phyloP scores from a whole-genome alignment of 2,888 invertebrate genomes.

The Saturnia japonica region DNA sequence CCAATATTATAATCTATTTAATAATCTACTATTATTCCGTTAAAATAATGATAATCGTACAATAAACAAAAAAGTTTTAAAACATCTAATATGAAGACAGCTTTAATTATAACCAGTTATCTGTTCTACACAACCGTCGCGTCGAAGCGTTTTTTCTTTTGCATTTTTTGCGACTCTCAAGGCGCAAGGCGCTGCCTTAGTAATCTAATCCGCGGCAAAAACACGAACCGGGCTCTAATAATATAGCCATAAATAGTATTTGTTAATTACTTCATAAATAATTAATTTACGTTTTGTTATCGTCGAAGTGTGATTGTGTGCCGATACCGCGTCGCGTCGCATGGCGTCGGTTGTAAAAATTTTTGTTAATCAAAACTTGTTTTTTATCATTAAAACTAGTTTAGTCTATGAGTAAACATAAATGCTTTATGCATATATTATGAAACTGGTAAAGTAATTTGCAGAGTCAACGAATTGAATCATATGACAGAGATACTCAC shows the following conservation, averaged over 20 bases:
- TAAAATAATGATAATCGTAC: neutral
- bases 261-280: conserved; percentile 16
- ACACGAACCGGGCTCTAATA: conserved; percentile 1
- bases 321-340: neutral
- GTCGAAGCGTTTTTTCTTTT: neutral
- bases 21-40: too few relatives aligned
- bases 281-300: conserved; percentile 16
- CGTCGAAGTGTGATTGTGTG: neutral
- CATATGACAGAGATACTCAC: neutral
- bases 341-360: neutral
- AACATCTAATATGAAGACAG: neutral
- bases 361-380: conserved; percentile 4
- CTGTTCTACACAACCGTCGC: too few relatives aligned
- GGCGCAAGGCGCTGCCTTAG: neutral
- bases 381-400: conserved; percentile 6
- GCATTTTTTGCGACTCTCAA: conserved; percentile 10
- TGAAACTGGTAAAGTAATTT: neutral
- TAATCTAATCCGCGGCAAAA: conserved; percentile 8
- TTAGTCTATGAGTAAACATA: neutral
- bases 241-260: conserved; percentile 5
- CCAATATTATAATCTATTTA: neutral
- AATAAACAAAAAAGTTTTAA: neutral
- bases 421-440: neutral
- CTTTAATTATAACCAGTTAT: conserved; percentile 5
- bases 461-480: neutral